A percentile compares a stretch with the other conserved stretches of the same genome.
Conservation (phyloP, 2,797 vertebrate genomes). For the Masticophis lateralis region DNA sequence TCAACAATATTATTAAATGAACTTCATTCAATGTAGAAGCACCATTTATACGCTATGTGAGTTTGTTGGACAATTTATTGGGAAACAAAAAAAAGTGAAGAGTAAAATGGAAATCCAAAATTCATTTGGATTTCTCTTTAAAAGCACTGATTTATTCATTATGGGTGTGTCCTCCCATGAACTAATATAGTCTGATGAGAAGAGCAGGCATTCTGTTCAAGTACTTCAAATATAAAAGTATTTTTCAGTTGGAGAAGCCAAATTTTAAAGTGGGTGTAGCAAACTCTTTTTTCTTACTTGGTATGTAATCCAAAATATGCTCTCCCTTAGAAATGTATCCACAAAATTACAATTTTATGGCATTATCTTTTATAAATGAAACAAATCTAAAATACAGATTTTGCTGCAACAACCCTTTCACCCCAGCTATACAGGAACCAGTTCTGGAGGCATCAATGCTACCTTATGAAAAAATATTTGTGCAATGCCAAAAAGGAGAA, state of each 20-base stretch:
- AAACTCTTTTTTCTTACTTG: not conserved
- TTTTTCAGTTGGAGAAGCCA: constrained; percentile 4
- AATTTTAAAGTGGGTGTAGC: not conserved
- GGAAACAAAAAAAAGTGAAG: not conserved
- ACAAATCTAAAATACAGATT: not conserved
- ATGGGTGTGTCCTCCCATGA: not conserved
- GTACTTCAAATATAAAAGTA: not conserved
- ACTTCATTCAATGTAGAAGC: not conserved
- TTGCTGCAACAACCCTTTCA: not conserved
- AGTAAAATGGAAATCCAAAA: not conserved
- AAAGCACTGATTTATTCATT: not conserved
- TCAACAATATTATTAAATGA: not conserved
- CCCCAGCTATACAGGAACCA: not conserved
- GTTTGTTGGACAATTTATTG: not conserved
- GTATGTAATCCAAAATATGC: not conserved
- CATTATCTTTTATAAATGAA: not conserved
- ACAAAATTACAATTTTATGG: not conserved
- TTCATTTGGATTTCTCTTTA: not conserved
- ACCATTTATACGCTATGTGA: not conserved
- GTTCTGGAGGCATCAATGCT: not conserved
- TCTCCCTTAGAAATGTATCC: not conserved
- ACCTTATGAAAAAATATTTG: not conserved
- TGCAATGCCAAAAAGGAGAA: not conserved
- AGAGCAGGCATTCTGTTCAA: not conserved
- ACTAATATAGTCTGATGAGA: constrained; percentile 10